These are phyloP conservation scores for Caprella mutica DNA, from an alignment of 2,888 invertebrate genomes.

Conservation along the genomic window DNA sequence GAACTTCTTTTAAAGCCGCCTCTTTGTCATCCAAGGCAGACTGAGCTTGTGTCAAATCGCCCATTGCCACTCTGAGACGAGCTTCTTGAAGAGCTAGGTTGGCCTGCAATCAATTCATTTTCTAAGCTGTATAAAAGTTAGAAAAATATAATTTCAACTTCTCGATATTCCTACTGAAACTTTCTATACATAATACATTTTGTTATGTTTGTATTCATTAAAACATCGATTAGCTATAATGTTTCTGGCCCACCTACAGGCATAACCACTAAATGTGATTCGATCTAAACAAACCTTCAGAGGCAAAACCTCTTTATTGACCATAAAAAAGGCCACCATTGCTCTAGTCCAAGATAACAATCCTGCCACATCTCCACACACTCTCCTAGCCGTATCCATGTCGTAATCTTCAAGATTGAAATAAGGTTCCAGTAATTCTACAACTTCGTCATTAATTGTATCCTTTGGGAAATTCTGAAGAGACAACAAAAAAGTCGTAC, in stretches of 20 bases:
- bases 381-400: slow-evolving; percentile 88
- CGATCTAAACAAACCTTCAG: slow-evolving; percentile 50
- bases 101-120: slow-evolving; percentile 49
- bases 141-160: no score
- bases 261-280: not conserved
- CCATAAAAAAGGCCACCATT: slow-evolving; percentile 88
- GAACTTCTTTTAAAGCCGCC: slow-evolving; percentile 74
- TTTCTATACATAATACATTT: not conserved
- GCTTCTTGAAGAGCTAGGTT: slow-evolving; percentile 84
- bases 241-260: no score
- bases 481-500: slow-evolving; percentile 78
- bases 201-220: not conserved
- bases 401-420: slow-evolving; percentile 72
- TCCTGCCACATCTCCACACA: slow-evolving; percentile 94
- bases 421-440: slow-evolving; percentile 80
- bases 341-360: slow-evolving; percentile 91
- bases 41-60: slow-evolving; percentile 76
- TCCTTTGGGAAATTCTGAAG: slow-evolving; percentile 92
- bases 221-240: no score
- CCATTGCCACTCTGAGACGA: slow-evolving; percentile 76
- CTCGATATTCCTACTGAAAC: not conserved
- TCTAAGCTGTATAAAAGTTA: no score
- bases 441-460: slow-evolving; percentile 93
- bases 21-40: slow-evolving; percentile 80
- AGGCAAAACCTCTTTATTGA: slow-evolving; percentile 91